Base-by-base conservation (phyloP, 1,140 invertebrate genomes). In the Sycophila sp. region DNA sequence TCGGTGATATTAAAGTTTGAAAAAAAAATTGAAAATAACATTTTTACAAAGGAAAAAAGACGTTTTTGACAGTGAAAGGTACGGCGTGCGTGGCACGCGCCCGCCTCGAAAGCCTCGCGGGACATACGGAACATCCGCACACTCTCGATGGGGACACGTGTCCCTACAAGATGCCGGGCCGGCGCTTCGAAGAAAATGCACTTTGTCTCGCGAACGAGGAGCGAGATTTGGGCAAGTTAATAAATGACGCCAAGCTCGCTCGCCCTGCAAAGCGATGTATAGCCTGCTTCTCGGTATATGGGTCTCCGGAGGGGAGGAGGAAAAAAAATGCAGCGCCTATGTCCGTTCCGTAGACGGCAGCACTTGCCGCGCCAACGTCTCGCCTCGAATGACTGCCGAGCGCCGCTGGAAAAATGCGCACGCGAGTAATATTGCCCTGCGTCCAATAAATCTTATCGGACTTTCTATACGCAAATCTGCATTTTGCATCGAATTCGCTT, bases 121-220 rank as follows among this genome's bases (percentile, higher is more conserved):
- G 22, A 47, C 24, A 22, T 30, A n/a, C 8, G 47, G 69, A 62
- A 65, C 72, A 75, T 70, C 66, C 70, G 72, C 75, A n/a, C n/a
- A n/a, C 70, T 74, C 69, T 58, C 65, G 74, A 72, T 71, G 63
- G 62, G n/a, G 72, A 77, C 77, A 78, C 74, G 76, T 79, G 79
- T 79, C 74, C 62, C 53, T 60, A 47, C 36, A 71, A 77, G 73
- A 75, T 60, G 69, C 60, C 32, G 24, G 59, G 47, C 19, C 62
- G 49, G 68, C 72, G 51, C 67, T 67, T 71, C 56, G 60, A 70
- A 65, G 72, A 59, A 70, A 71, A 78, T 74, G 38, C 45, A 75
- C 64, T 74, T 69, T 73, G 71, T 36, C 55, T 56, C 71, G 67
- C 69, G 59, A 66, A 3, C 36, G 15, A 42, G 4, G 10, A 13